A percentile compares a stretch with the other conserved stretches of the same genome.
phyloP scores from a whole-genome alignment of 2,797 vertebrate genomes.

The Alectoris magna region DNA sequence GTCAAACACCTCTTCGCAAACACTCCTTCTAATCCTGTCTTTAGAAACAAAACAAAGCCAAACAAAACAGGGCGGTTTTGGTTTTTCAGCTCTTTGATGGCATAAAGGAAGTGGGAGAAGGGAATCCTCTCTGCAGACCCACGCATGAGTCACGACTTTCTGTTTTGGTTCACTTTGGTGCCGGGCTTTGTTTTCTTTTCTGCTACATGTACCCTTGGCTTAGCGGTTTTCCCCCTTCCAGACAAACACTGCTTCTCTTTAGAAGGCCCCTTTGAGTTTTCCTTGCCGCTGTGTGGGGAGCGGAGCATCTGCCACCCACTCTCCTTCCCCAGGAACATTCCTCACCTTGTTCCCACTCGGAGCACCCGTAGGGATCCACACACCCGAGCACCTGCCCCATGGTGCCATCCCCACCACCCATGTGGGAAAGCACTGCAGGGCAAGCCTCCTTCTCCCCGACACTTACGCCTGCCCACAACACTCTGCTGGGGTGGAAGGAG shows the following conservation, averaged over 20 bases:
- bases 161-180: neutral
- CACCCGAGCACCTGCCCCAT: neutral
- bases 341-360: conserved; percentile 53
- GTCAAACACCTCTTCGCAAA: neutral
- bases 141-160: conserved; percentile 40
- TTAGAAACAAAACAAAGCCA: neutral
- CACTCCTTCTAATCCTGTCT: neutral
- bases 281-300: neutral
- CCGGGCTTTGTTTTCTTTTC: conserved; percentile 3
- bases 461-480: accelerated
- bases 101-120: neutral
- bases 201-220: neutral
- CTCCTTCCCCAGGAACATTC: neutral
- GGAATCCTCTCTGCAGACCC: neutral
- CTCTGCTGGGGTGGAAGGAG: neutral
- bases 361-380: conserved; percentile 35
- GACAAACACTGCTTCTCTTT: neutral
- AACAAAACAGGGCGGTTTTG: neutral
- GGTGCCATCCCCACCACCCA: neutral
- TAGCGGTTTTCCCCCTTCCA: neutral
- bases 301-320: neutral
- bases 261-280: neutral
- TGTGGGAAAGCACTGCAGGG: neutral
- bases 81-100: neutral
- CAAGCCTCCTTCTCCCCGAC: too few relatives aligned